Conservation (phyloP, 2,113 vertebrate species). For the Pantherophis guttatus region DNA sequence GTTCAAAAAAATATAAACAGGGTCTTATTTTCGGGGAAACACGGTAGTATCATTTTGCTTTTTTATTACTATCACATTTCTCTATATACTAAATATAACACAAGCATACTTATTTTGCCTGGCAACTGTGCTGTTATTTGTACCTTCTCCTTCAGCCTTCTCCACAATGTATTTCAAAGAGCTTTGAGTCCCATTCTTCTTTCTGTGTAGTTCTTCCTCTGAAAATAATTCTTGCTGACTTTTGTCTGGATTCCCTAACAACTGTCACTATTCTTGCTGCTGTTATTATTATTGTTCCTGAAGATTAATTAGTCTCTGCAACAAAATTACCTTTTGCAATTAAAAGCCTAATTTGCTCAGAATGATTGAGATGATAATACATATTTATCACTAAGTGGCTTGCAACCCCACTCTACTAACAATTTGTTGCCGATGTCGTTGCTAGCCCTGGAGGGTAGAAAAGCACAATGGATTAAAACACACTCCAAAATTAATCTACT, state of each 20-base stretch:
- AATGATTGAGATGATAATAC: constrained; percentile 38
- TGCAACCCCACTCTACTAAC: constrained; percentile 18
- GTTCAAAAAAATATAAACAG: too few species aligned
- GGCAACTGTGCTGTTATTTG: neutral
- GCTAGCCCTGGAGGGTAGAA: neutral
- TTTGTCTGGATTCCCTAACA: constrained; percentile 9
- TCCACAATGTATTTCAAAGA: neutral
- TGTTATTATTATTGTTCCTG: constrained; percentile 38
- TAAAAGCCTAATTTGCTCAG: constrained; percentile 54
- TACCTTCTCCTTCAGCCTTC: neutral
- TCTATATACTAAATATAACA: neutral
- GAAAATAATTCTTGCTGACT: constrained; percentile 22
- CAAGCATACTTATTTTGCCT: neutral
- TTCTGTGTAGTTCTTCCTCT: neutral
- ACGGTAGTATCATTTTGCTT: neutral
- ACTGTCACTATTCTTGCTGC: constrained; percentile 21
- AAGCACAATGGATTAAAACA: constrained; percentile 33
- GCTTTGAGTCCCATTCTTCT: neutral
- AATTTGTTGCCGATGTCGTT: constrained; percentile 10
- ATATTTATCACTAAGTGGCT: constrained; percentile 50
- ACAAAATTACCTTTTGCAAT: constrained; percentile 59
- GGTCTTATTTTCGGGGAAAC: too few species aligned
- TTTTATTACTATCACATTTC: neutral
- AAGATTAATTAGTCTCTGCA: constrained; percentile 57
- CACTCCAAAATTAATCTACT: neutral